Conservation (phyloP, 2,797 vertebrate genomes). For the Poeciliopsis presidionis region DNA sequence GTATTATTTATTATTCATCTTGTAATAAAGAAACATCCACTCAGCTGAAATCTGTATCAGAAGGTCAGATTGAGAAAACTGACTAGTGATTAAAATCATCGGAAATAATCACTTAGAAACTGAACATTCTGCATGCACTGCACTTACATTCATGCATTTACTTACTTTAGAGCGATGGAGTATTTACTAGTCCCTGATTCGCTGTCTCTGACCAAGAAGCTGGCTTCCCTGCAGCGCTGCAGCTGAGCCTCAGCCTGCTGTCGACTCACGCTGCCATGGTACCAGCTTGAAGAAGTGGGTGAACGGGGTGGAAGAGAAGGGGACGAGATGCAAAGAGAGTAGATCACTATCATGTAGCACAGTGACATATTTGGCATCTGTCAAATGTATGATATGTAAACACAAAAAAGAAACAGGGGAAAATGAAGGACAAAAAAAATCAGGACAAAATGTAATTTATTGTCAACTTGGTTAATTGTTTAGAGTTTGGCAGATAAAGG, state of each 20-base stretch:
- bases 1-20: not conserved
- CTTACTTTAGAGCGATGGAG: conserved; percentile 97
- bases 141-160: conserved; percentile 14
- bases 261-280: conserved; percentile 89
- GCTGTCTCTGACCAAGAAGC: conserved; percentile 94
- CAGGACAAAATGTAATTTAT: not conserved
- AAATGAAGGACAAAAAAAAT: not conserved
- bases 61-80: not conserved
- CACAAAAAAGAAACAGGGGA: conserved; percentile 17
- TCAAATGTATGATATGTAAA: conserved; percentile 38
- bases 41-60: not conserved
- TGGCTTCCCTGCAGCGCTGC: conserved; percentile 91
- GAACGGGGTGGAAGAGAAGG: not conserved
- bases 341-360: conserved; percentile 55
- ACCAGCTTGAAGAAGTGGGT: conserved; percentile 79
- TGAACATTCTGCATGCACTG: conserved; percentile 7
- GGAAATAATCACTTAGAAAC: conserved; percentile 7
- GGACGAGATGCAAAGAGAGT: conserved; percentile 17
- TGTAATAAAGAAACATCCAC: not conserved
- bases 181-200: conserved; percentile 95
- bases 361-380: conserved; percentile 60
- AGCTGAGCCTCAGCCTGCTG: conserved; percentile 92
- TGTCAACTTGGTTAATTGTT: not conserved
- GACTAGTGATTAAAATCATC: not conserved
- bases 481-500: not conserved